These are phyloP conservation scores for Dichetophora obliterata DNA, from an alignment of 2,888 invertebrate genomes.

Conservation along the genomic window DNA sequence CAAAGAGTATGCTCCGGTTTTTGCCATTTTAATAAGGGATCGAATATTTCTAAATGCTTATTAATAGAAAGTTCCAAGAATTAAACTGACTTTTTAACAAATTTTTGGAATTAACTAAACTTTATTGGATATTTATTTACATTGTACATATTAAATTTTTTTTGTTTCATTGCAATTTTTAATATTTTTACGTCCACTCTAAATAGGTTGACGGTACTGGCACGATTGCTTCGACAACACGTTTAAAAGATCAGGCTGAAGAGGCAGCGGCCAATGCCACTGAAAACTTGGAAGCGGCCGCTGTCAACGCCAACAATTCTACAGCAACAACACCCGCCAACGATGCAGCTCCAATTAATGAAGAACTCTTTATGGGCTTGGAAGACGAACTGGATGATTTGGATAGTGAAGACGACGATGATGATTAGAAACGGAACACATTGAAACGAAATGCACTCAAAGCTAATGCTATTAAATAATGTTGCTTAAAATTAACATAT, in stretches of 20 bases:
- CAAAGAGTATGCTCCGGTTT: too few species aligned
- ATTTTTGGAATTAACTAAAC: too few species aligned
- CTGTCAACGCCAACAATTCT: constrained; percentile 52
- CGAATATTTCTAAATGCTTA: too few species aligned
- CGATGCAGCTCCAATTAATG: constrained; percentile 86
- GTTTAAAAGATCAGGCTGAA: constrained; percentile 72
- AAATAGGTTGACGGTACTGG: constrained; percentile 79
- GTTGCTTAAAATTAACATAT: constrained; percentile 12
- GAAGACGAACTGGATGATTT: constrained; percentile 87
- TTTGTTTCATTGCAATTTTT: too few species aligned
- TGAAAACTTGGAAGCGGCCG: constrained; percentile 58
- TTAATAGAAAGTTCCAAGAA: too few species aligned
- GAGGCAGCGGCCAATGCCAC: constrained; percentile 65
- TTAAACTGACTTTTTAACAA: too few species aligned
- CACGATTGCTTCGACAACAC: constrained; percentile 79
- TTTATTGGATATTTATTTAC: too few species aligned
- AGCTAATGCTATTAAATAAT: neutral
- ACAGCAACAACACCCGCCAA: constrained; percentile 61
- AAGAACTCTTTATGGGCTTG: constrained; percentile 88
- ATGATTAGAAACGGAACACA: constrained; percentile 51
- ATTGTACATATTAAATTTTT: too few species aligned
- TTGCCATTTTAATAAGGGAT: too few species aligned
- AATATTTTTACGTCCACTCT: constrained; percentile 42
- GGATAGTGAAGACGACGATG: constrained; percentile 74
- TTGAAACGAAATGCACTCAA: neutral